Base-by-base conservation (phyloP, 2,888 invertebrate genomes). In the Drosophila neoperkinsi region DNA sequence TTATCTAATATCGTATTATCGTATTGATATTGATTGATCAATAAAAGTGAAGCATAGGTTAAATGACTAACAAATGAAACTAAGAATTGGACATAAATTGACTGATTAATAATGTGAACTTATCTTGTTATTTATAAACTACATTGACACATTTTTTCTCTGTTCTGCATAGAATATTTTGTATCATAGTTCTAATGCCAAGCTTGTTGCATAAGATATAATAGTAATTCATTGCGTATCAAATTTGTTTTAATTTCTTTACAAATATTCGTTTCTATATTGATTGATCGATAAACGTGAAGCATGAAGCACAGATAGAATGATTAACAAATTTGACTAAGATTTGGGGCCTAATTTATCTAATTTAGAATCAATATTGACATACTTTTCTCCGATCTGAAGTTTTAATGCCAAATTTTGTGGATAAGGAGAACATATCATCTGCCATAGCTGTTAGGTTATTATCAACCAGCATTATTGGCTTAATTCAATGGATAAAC, bases 401-500 rank as follows among this genome's bases (percentile, higher is more conserved):
- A 30, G 18, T n/a, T 18, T 3, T 10, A 60, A 33, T 64, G 57
- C 64, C 60, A 63, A 57, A 57, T 58, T 38, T 53, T 62, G 51
- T 43, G 60, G 41, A 73, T 58, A 58, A 63, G 25, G 21, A 49
- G 16, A 46, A 46, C 4, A 46, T 1, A 46, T 10, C 16, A 46
- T 16, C 16, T 46, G 46, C 31, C 30, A 49, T 18, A n/a, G 25
- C 13, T 60, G 36, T 33, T 38, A 10, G 7, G 25, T 50, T 31
- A 16, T 33, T 52, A 21, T 21, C 46, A 60, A 68, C 88, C 84
- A 81, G 84, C 82, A 88, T 85, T 77, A 67, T 46, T n/a, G 52
- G 33, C 50, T 73, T 55, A 55, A 52, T 46, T 21, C 46, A 11
- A 16, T 67, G 30, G 52, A 53, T 63, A 56, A 64, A 68, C 71